phyloP scores from a whole-genome alignment of 2,113 vertebrate genomes.

The Malurus cyaneus region DNA sequence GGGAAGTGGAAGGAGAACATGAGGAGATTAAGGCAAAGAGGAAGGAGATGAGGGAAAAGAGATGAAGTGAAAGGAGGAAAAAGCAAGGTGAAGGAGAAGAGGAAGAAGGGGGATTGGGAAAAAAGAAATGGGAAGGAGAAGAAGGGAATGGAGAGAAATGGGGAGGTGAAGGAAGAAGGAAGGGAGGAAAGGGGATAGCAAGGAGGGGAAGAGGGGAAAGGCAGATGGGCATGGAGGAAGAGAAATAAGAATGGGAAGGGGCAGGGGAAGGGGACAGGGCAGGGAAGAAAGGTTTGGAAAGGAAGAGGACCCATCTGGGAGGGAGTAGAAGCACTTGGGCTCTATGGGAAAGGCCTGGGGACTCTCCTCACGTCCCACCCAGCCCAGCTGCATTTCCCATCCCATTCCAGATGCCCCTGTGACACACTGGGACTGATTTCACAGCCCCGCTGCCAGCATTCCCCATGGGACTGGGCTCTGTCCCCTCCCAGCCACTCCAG shows the following conservation, averaged over 20 bases:
- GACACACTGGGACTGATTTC: rapidly evolving
- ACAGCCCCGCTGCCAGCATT: background rate
- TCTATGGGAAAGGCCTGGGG: background rate
- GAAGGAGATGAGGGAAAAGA: too few relatives aligned
- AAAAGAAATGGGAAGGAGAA: background rate
- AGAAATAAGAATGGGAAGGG: background rate
- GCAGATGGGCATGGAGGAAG: background rate
- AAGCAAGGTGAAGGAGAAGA: background rate
- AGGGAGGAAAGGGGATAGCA: background rate
- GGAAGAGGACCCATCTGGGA: background rate
- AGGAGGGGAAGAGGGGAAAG: background rate
- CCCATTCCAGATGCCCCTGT: background rate
- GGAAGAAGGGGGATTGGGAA: background rate
- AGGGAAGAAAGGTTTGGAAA: background rate
- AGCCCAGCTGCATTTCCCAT: background rate
- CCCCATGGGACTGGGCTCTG: rapidly evolving
- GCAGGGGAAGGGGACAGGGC: background rate
- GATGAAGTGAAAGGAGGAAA: background rate
- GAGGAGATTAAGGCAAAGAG: background rate
- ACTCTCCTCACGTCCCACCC: background rate
- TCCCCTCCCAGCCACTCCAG: background rate
- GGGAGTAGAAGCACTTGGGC: background rate
- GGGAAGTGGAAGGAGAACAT: too few relatives aligned
- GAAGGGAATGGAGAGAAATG: background rate
- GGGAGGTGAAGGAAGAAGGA: too few relatives aligned